Evolutionary conservation across 2,113 vertebrate genomes (phyloP), one percentile per base, ranked within the genome.

Genomic region (Morone chrysops): DNA sequence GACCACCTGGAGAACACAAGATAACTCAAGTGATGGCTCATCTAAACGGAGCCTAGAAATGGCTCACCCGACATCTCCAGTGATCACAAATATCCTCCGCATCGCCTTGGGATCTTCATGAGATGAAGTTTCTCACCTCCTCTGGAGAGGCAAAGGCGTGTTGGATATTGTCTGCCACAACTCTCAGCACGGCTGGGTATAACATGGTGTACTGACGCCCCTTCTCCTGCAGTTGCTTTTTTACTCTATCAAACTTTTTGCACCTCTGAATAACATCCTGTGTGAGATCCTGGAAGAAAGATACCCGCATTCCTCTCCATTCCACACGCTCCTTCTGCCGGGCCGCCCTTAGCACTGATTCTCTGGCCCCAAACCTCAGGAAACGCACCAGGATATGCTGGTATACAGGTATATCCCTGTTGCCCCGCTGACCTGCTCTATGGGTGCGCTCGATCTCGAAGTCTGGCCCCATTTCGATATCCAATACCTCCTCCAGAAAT

Each of bases 201-300:
- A 3, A 17, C 60, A 62, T 40, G 3, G 60, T 62, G 36, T 62
- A 62, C 17, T 36, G 36, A 38, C 18, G 36, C 17, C 60, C 31
- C 36, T 62, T 62, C 60, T 62, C 60, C 36, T 62, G 60, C 22
- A 62, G 60, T 8, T 40, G 31, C 36, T 62, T 62, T 17, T 62
- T 62, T 20, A 62, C 36, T 18, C 36, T 17, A 10, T 62, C 60
- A 40, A 62, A 62, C 17, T 62, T 62, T 20, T 62, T 62, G 17
- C 36, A 36, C 36, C 17, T 62, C 60, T 62, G 60, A 62, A 40
- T 62, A 8, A 62, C 4, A 6, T 62, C 36, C 36, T 62, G 60
- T 8, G 60, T 40, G 14, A 62, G 60, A 3, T 62, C 60, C 5
- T 62, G 60, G 13, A 18, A 62, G 31, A 62, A 62, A 20, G 60